Evolutionary conservation across 2,797 vertebrate genomes (phyloP), one percentile per base, ranked within the genome.

Genomic region (Pangasius sanitwongsei): DNA sequence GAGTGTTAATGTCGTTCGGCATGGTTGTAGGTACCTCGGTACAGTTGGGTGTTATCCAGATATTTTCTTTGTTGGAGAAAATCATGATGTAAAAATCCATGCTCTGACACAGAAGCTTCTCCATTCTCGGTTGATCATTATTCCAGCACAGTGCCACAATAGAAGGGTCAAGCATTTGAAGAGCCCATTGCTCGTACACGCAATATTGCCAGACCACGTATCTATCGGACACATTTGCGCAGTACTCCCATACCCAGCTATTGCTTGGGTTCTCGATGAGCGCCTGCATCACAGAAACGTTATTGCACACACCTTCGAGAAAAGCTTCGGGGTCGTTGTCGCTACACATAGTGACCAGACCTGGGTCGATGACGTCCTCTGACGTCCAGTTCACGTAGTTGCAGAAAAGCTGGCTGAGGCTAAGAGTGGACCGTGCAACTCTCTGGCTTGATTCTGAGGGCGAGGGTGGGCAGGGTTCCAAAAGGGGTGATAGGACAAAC

Each of bases 231-330:
- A 90, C 92, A 92, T 95, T 95, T 13, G 90, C 85, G 34, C 96
- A 97, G 92, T 94, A 96, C 15, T 88, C 91, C 81, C 94, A 96
- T 87, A 97, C 87, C 97, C 97, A 97, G 75, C 31, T 50, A 91
- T 96, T 96, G 55, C 48, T 91, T 25, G 86, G 84, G 65, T 96
- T 93, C 2, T 31, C 80, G 0, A 96, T 87, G 81, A 97, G 91
- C 31, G 89, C 92, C 77, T 31, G 91, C 92, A 97, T 92, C 53
- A 96, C 57, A 4, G 28, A 2, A 4, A 82, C 82, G 20, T 94
- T 92, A 89, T 88, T 87, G 63, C 97, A 97, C 92, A 97, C 95
- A 4, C 91, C 92, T 59, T 18, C 69, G 69, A 94, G 93, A 91
- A 97, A 97, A 53, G 88, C 87, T 7, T 85, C 85, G 0, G 41